Percentiles rank a stretch among this genome's conserved stretches.
phyloP scores from a whole-genome alignment of 2,797 vertebrate genomes.

The Distichodus sexfasciatus region DNA sequence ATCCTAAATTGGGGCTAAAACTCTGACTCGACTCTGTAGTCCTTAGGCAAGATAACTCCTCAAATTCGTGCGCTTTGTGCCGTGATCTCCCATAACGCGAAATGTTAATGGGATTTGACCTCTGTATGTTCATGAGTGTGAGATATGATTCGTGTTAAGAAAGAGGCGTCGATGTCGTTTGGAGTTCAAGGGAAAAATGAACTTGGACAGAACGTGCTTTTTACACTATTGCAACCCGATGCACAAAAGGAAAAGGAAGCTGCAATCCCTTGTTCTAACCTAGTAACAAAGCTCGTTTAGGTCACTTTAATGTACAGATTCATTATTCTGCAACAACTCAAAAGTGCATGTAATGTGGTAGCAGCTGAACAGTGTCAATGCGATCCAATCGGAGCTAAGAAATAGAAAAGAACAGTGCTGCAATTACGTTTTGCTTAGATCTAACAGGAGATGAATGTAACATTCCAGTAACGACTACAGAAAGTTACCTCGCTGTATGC shows the following conservation, averaged over 20 bases:
- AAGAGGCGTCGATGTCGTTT: constrained; percentile 34
- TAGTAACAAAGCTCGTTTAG: too few species aligned
- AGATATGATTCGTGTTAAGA: constrained; percentile 69
- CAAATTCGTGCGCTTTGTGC: constrained; percentile 98
- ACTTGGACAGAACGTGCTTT: constrained; percentile 5
- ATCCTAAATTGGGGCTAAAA: constrained; percentile 97
- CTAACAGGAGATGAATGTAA: background rate
- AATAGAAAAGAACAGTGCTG: constrained; percentile 4
- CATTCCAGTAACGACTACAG: background rate
- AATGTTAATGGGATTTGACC: constrained; percentile 99
- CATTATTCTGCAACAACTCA: background rate
- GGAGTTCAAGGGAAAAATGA: background rate
- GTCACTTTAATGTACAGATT: background rate
- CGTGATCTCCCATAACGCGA: constrained; percentile 97
- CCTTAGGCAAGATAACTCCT: constrained; percentile 92
- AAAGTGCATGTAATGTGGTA: background rate
- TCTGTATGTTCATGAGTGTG: constrained; percentile 99
- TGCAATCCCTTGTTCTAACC: background rate
- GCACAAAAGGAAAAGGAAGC: background rate
- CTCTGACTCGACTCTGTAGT: constrained; percentile 91
- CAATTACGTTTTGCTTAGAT: background rate
- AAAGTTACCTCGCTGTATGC: constrained; percentile 16
- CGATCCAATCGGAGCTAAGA: background rate
- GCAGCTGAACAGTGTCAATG: background rate
- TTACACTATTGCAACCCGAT: background rate